These are phyloP conservation scores for Pachymerium ferrugineum DNA, from an alignment of 2,888 invertebrate species.

Conservation along the genomic window DNA sequence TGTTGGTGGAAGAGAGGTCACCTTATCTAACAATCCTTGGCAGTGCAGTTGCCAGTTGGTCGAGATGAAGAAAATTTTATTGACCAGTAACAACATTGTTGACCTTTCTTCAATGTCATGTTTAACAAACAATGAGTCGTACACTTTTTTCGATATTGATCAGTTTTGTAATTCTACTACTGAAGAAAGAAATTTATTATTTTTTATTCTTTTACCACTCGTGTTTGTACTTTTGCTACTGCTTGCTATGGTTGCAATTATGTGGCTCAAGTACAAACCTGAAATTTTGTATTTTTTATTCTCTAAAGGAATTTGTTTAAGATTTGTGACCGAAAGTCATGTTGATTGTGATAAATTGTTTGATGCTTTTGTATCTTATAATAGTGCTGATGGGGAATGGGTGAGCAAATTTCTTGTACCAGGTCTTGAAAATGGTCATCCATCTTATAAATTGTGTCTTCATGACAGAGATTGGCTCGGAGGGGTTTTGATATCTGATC, in stretches of 20 bases:
- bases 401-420: not conserved
- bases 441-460: not conserved
- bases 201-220: too few species aligned
- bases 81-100: too few species aligned
- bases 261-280: not conserved
- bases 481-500: not conserved
- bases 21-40: too few species aligned
- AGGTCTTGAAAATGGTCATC: constrained; percentile 43
- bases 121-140: too few species aligned
- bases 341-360: not conserved
- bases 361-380: not conserved
- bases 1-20: too few species aligned
- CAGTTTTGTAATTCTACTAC: too few species aligned
- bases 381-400: not conserved
- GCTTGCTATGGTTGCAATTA: not conserved
- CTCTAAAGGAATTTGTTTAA: not conserved
- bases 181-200: too few species aligned
- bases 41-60: too few species aligned
- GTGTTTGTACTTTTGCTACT: not conserved
- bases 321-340: not conserved
- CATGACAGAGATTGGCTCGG: not conserved
- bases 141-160: too few species aligned
- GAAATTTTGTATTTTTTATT: not conserved
- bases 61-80: too few species aligned
- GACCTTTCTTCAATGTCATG: too few species aligned